Conservation (phyloP, 2,113 vertebrate species). For the Esox niger region DNA sequence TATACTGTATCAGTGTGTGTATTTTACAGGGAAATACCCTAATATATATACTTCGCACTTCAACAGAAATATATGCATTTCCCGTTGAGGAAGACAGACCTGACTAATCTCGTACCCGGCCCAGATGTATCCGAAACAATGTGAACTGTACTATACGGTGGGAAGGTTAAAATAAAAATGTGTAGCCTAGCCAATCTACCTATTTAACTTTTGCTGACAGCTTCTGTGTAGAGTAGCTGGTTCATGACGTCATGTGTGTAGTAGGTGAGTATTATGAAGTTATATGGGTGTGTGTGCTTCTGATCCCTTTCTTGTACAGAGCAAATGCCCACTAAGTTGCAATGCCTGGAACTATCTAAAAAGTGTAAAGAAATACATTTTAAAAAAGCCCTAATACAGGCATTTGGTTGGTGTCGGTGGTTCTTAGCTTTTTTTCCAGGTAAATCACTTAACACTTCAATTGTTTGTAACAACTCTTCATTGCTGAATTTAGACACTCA, state of each 20-base stretch:
- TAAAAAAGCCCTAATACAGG: too few species aligned
- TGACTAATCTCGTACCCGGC: background rate
- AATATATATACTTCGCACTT: background rate
- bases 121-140: background rate
- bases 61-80: background rate
- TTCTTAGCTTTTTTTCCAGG: too few species aligned
- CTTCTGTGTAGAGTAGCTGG: too few species aligned
- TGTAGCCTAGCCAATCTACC: background rate
- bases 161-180: background rate
- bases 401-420: too few species aligned
- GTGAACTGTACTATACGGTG: background rate
- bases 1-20: background rate
- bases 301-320: too few species aligned
- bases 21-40: conserved; percentile 4
- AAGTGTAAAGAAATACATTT: too few species aligned
- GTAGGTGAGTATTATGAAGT: background rate
- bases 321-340: too few species aligned
- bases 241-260: too few species aligned
- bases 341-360: too few species aligned
- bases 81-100: conserved; percentile 3
- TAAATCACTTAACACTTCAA: too few species aligned
- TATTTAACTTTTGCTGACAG: background rate
- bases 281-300: conserved; percentile 13
- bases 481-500: too few species aligned
- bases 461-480: too few species aligned